Evolutionary conservation across 92 coral and sea anemone species (phyloP).

Genomic region (Zoanthus sociatus): DNA sequence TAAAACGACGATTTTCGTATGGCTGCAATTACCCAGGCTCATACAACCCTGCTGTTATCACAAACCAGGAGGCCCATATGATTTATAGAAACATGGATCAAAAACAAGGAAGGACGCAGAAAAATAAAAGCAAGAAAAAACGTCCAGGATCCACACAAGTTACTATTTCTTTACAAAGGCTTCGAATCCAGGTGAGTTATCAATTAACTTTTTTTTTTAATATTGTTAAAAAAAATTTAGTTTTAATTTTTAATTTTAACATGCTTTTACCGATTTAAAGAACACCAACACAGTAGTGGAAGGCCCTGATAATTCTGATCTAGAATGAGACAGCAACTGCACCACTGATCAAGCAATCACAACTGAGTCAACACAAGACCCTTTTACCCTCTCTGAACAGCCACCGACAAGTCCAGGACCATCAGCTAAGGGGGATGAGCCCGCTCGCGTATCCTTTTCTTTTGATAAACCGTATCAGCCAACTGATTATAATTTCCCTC

Average conservation of each 20-base stretch:
- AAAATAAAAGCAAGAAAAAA: constrained; percentile 32
- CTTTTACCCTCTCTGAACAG: constrained; percentile 3
- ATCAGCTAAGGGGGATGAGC: constrained; percentile 15
- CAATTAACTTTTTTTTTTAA: constrained; percentile 17
- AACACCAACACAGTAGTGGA: constrained; percentile 23
- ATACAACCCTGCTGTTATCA: constrained; percentile 58
- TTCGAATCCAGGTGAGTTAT: constrained; percentile 28
- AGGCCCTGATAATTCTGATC: constrained; percentile 36
- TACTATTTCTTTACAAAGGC: constrained; percentile 30
- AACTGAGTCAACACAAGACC: constrained; percentile 18
- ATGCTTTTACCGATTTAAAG: constrained; percentile 27
- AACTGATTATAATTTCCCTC: constrained; percentile 22
- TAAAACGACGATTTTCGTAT: constrained; percentile 56
- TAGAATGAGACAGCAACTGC: constrained; percentile 37
- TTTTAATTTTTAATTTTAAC: constrained; percentile 20
- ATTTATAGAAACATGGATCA: constrained; percentile 51
- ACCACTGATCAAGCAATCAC: constrained; percentile 25
- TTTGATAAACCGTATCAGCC: constrained; percentile 39
- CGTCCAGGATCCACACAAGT: constrained; percentile 33
- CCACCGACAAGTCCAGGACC: constrained; percentile 28
- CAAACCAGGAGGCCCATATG: constrained; percentile 63
- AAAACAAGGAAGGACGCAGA: constrained; percentile 39
- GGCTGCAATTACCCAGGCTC: constrained; percentile 62
- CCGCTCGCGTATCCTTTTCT: constrained; percentile 17
- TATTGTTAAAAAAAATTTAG: constrained; percentile 28